Evolutionary conservation across 2,888 invertebrate species (phyloP).

Genomic region (Cheiracanthium punctorium): DNA sequence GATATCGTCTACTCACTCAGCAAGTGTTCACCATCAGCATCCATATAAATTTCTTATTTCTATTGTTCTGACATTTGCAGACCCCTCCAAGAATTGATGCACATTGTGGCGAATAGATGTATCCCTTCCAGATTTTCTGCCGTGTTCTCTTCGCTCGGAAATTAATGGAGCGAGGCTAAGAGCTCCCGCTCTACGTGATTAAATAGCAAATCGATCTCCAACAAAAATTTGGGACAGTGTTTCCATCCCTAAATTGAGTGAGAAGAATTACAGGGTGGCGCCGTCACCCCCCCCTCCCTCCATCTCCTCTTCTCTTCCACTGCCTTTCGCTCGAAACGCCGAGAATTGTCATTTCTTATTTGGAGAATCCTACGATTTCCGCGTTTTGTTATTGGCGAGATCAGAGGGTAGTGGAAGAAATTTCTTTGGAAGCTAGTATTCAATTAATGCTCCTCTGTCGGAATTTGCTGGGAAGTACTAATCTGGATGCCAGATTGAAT

Average conservation of each 20-base stretch:
- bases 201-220: neutral
- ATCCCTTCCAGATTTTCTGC: neutral
- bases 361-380: neutral
- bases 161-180: slow-evolving; percentile 19
- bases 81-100: neutral
- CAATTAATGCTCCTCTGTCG: too few relatives aligned
- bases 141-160: neutral
- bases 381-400: too few relatives aligned
- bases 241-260: neutral
- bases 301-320: too few relatives aligned
- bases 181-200: slow-evolving; percentile 9
- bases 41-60: neutral
- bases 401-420: too few relatives aligned
- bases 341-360: neutral
- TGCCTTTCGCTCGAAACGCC: neutral
- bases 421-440: too few relatives aligned
- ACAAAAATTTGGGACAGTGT: slow-evolving; percentile 7
- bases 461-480: too few relatives aligned
- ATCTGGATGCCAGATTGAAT: too few relatives aligned
- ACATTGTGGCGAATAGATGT: neutral
- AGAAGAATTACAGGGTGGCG: neutral
- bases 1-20: too few relatives aligned
- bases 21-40: too few relatives aligned
- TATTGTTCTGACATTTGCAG: neutral
- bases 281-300: neutral